phyloP scores from a whole-genome alignment of 2,113 vertebrate genomes.

The Petrocephalus zakoni region DNA sequence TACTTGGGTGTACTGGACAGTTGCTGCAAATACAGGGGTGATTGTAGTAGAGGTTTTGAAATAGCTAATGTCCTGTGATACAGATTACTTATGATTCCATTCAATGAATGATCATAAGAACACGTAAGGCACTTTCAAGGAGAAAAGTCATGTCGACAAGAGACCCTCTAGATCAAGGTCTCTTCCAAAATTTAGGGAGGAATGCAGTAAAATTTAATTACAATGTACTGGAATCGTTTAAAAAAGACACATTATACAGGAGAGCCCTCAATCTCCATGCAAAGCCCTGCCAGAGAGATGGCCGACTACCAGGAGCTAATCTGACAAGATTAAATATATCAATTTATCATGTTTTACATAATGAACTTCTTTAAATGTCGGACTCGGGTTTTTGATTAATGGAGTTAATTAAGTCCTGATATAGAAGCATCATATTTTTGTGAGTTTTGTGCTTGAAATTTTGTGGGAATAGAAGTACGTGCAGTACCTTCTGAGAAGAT shows the following conservation, averaged over 20 bases:
- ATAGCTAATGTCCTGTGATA: neutral
- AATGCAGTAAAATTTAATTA: constrained; percentile 12
- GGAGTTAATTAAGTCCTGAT: neutral
- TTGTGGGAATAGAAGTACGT: neutral
- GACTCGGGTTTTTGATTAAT: neutral
- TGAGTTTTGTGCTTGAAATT: neutral
- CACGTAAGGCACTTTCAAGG: neutral
- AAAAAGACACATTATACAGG: neutral
- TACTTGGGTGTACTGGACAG: neutral
- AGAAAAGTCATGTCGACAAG: neutral
- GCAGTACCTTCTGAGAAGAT: neutral
- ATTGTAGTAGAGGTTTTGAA: neutral
- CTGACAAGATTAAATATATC: constrained; percentile 13
- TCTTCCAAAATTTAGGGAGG: neutral
- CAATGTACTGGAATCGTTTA: neutral
- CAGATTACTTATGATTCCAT: neutral
- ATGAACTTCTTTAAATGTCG: constrained; percentile 6
- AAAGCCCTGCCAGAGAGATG: neutral
- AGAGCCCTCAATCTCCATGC: neutral
- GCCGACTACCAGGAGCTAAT: neutral
- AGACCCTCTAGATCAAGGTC: neutral
- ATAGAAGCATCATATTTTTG: neutral
- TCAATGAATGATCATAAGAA: neutral
- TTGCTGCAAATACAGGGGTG: too few species aligned
- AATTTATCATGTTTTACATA: constrained; percentile 1